Conservation (phyloP, 2,113 vertebrate genomes). For the Oreotrochilus melanogaster region DNA sequence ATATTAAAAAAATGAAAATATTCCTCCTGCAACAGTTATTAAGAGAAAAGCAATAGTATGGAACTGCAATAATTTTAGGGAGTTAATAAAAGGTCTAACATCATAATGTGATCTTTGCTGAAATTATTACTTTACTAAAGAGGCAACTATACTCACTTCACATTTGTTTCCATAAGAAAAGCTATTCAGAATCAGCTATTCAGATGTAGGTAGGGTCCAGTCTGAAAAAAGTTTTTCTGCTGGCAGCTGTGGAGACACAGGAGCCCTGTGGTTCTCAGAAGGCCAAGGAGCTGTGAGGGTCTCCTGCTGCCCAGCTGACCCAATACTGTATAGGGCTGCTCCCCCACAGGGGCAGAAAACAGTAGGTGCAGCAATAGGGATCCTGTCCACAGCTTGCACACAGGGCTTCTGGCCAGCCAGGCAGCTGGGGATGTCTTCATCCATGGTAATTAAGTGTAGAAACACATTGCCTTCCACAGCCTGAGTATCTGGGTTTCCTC, state of each 20-base stretch:
- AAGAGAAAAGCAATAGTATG: not conserved
- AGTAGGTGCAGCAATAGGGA: not conserved
- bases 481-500: not conserved
- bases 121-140: not conserved
- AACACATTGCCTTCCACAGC: rapidly evolving
- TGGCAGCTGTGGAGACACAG: rapidly evolving
- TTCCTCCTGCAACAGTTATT: not conserved
- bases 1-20: not conserved
- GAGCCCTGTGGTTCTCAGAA: not conserved
- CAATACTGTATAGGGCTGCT: not conserved
- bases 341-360: not conserved
- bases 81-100: not conserved
- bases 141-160: not conserved
- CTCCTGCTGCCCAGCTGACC: not conserved
- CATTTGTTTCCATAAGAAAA: not conserved
- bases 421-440: not conserved
- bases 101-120: not conserved
- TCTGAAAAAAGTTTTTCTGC: not conserved
- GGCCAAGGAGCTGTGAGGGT: not conserved
- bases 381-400: not conserved
- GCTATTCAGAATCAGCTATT: not conserved
- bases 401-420: not conserved
- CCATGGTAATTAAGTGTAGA: rapidly evolving
- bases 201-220: not conserved
- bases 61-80: not conserved